A percentile compares a stretch with the other conserved stretches of the same genome.
Evolutionary conservation across 2,113 vertebrate genomes (phyloP).

Genomic region (Percina caprodes): DNA sequence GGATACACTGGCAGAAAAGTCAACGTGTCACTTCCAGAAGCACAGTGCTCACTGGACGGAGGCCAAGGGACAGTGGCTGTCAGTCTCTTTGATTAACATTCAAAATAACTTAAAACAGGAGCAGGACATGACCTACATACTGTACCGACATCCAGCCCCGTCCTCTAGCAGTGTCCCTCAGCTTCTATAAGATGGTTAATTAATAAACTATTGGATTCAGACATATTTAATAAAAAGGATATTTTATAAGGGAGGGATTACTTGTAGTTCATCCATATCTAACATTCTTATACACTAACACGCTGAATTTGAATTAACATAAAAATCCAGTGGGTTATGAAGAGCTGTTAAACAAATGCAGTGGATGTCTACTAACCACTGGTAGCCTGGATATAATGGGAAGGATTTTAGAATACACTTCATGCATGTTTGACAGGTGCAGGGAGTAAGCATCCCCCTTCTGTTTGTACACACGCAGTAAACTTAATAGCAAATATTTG

Average conservation of each 20-base stretch:
- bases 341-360: conserved; percentile 29
- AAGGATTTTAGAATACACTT: conserved; percentile 21
- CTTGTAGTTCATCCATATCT: conserved; percentile 37
- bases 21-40: conserved; percentile 32
- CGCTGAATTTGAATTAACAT: conserved; percentile 31
- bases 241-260: conserved; percentile 22
- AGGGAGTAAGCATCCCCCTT: not conserved
- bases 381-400: not conserved
- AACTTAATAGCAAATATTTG: conserved; percentile 31
- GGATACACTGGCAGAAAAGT: conserved; percentile 49
- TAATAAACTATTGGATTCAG: conserved; percentile 37
- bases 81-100: conserved; percentile 69
- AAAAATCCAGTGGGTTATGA: conserved; percentile 19
- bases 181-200: conserved; percentile 49
- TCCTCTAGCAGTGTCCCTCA: conserved; percentile 14
- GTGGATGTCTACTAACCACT: conserved; percentile 1
- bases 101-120: conserved; percentile 55
- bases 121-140: conserved; percentile 73
- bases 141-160: conserved; percentile 40
- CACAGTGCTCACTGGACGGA: conserved; percentile 38
- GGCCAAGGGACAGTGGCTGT: conserved; percentile 53
- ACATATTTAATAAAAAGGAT: conserved; percentile 53
- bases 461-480: conserved; percentile 22
- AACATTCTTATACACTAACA: conserved; percentile 28
- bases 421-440: conserved; percentile 42